Conservation (phyloP, 2,797 vertebrate species). For the Mallotus villosus region DNA sequence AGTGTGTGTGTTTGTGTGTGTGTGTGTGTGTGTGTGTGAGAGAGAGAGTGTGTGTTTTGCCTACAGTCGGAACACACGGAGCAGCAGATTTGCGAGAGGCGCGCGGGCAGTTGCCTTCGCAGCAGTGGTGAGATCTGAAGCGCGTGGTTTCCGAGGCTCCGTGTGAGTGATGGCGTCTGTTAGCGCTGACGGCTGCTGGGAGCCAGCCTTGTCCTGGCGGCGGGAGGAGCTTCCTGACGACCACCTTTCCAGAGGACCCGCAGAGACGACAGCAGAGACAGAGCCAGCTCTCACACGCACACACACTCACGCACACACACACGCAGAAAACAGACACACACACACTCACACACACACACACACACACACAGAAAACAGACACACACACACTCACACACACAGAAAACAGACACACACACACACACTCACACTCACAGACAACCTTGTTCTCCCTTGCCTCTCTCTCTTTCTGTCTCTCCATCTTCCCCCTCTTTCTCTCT, state of each 20-base stretch:
- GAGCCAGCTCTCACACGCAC: slow-evolving; percentile 56
- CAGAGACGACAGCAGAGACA: not conserved
- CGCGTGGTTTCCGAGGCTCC: not conserved
- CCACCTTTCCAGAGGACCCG: too few species aligned
- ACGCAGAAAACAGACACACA: slow-evolving; percentile 31
- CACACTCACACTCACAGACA: slow-evolving; percentile 36
- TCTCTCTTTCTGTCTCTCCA: slow-evolving; percentile 47
- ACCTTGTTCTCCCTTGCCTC: not conserved
- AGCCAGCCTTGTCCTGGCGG: not conserved
- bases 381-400: slow-evolving; percentile 35
- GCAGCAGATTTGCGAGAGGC: slow-evolving; percentile 73
- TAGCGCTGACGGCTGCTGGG: not conserved
- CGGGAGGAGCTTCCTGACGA: not conserved
- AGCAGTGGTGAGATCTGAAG: slow-evolving; percentile 71
- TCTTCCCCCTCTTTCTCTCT: not conserved
- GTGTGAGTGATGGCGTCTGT: slow-evolving; percentile 6
- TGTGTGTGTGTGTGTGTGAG: not conserved
- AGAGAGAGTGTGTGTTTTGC: not conserved
- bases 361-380: slow-evolving; percentile 24
- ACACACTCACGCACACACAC: not conserved
- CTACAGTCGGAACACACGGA: not conserved
- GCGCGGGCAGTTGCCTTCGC: slow-evolving; percentile 72
- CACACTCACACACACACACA: not conserved
- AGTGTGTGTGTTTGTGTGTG: too few species aligned
- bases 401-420: slow-evolving; percentile 56